Evolutionary conservation across 1,140 invertebrate species (phyloP).

Genomic region (Ceratina japonica): DNA sequence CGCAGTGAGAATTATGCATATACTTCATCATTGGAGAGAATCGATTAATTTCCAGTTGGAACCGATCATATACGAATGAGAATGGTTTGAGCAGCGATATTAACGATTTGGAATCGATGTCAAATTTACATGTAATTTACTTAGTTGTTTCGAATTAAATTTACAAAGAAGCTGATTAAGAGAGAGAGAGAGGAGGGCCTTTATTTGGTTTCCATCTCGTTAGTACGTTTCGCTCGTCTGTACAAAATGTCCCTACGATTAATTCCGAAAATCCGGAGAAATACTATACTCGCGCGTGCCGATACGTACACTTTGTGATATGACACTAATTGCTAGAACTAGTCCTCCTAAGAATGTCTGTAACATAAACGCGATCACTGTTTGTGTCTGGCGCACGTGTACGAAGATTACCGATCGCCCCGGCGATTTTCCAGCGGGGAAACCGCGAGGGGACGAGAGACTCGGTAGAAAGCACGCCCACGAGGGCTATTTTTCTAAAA

Average conservation of each 20-base stretch:
- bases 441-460: background rate
- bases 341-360: slow-evolving; percentile 21
- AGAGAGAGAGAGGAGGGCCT: too few relatives aligned
- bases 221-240: too few relatives aligned
- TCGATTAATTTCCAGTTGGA: too few relatives aligned
- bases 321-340: slow-evolving; percentile 19
- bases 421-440: background rate
- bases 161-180: background rate
- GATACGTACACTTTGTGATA: slow-evolving; percentile 3
- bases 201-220: background rate
- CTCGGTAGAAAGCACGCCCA: slow-evolving; percentile 24
- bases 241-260: background rate
- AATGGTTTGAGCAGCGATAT: too few relatives aligned
- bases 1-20: background rate
- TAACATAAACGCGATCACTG: background rate
- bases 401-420: too few relatives aligned
- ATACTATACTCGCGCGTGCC: background rate
- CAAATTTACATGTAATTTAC: too few relatives aligned
- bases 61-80: too few relatives aligned
- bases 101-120: too few relatives aligned
- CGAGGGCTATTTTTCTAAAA: slow-evolving; percentile 52
- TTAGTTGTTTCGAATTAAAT: background rate
- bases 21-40: background rate
- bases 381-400: background rate
- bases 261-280: background rate